Evolutionary conservation across 2,113 vertebrate species (phyloP), one percentile per base, ranked within the genome.

Genomic region (Etheostoma spectabile): DNA sequence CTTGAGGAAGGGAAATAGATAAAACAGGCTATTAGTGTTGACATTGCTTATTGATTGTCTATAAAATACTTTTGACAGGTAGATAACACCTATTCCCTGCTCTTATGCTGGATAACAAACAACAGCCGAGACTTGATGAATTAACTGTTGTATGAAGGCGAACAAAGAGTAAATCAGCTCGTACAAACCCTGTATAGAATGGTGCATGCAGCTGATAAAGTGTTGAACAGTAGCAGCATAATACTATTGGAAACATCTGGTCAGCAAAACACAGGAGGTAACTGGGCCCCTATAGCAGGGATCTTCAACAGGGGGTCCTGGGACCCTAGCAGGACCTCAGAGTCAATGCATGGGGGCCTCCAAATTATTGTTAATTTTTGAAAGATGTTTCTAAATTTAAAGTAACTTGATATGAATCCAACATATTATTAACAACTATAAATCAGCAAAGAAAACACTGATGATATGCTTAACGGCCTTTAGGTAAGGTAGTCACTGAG

Each of bases 1-100:
- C 51, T 71, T 68, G 59, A 71, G 55, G 60, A 5, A 66, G 51
- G 46, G 64, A 79, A 73, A 73, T 46, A 5, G 78, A 38, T 19
- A 67, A 79, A 69, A 73, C 38, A 5, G 76, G 45, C n/a, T 67
- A 65, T 69, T 63, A 61, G 21, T 22, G 22, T 33, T 63, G 66
- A 65, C 45, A 69, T 13, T 49, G 42, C 27, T 62, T 67, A 86
- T 74, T 74, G 80, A 81, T 77, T 66, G 35, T 30, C 83, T n/a
- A 63, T 82, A 65, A 83, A 88, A 74, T 84, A 84, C 63, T 46
- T 18, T 57, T 42, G 66, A 79, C 66, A 67, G 30, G 59, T 27
- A 27, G 45, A 53, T 53, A 78, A 77, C 22, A 67, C 3, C 56
- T 49, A 42, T 22, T 22, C 45, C 2, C 33, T 80, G 27, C 45